Evolutionary conservation across 2,888 invertebrate species (phyloP).

Genomic region (Dynastes tityus): DNA sequence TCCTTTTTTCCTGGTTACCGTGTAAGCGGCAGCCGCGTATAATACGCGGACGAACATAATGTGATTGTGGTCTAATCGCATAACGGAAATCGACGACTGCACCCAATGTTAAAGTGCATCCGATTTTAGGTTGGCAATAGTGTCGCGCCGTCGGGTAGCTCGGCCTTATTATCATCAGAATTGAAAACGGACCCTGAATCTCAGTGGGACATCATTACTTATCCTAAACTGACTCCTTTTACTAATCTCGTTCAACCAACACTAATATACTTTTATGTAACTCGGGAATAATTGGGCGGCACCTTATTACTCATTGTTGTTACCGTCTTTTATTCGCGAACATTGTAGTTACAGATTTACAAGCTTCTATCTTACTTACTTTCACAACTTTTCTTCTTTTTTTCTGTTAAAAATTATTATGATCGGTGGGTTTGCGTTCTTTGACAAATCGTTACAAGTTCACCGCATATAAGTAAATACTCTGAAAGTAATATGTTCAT

Average conservation of each 20-base stretch:
- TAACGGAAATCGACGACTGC: slow-evolving; percentile 69
- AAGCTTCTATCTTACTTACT: too few species aligned
- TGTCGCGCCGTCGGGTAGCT: slow-evolving; percentile 60
- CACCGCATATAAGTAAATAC: not conserved
- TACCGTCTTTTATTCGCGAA: slow-evolving; percentile 7
- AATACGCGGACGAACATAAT: slow-evolving; percentile 64
- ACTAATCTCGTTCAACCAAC: slow-evolving; percentile 66
- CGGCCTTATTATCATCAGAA: slow-evolving; percentile 60
- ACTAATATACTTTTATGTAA: slow-evolving; percentile 66
- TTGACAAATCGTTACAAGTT: slow-evolving; percentile 39
- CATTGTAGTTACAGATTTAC: too few species aligned
- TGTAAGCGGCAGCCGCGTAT: not conserved
- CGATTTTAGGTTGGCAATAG: slow-evolving; percentile 57
- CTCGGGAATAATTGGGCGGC: slow-evolving; percentile 48
- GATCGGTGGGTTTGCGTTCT: slow-evolving; percentile 18
- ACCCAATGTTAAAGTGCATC: slow-evolving; percentile 67
- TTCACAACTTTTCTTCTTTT: not conserved
- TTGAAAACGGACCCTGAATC: slow-evolving; percentile 61
- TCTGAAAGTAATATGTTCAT: slow-evolving; percentile 1
- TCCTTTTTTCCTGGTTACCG: slow-evolving; percentile 22
- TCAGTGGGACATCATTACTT: slow-evolving; percentile 68
- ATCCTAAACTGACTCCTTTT: slow-evolving; percentile 71
- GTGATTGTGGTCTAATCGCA: slow-evolving; percentile 70
- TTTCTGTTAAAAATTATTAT: not conserved
- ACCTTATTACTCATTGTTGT: slow-evolving; percentile 37